phyloP scores from a whole-genome alignment of 2,888 invertebrate species.

The Melinopterus prodromus region DNA sequence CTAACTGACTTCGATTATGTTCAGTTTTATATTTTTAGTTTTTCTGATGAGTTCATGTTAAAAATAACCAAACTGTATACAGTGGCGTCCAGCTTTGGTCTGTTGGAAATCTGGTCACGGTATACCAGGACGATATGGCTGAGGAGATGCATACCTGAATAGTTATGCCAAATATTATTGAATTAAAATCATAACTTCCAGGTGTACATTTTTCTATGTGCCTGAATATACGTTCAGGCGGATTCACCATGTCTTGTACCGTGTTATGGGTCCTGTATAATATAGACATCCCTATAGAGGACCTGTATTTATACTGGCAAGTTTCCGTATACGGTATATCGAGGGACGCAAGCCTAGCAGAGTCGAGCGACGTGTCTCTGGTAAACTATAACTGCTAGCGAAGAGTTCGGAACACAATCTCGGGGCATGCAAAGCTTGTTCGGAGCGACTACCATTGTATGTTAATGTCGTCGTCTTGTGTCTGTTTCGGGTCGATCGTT shows the following conservation, averaged over 20 bases:
- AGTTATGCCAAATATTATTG: not conserved
- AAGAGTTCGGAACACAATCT: conserved; percentile 40
- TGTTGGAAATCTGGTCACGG: no score
- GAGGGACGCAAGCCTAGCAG: not conserved
- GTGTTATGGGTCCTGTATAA: not conserved
- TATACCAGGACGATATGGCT: no score
- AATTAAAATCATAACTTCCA: not conserved
- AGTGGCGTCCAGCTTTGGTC: no score
- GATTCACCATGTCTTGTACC: no score
- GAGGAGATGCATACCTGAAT: not conserved
- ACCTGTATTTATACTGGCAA: conserved; percentile 1
- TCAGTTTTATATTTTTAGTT: no score
- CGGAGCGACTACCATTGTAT: conserved; percentile 29
- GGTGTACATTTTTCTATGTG: not conserved
- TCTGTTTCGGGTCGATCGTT: conserved; percentile 12
- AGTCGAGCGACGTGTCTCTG: conserved; percentile 10
- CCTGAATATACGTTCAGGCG: no score
- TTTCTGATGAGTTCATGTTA: no score
- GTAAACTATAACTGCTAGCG: conserved; percentile 24
- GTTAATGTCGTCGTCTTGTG: conserved; percentile 23
- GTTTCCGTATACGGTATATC: conserved; percentile 19
- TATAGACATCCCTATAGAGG: not conserved
- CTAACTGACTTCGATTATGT: no score
- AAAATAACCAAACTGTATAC: no score
- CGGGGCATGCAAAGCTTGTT: conserved; percentile 27